Percentiles rank a stretch among this genome's conserved stretches.
Evolutionary conservation across 2,888 invertebrate genomes (phyloP).

Genomic region (Onthophagus sagittarius): DNA sequence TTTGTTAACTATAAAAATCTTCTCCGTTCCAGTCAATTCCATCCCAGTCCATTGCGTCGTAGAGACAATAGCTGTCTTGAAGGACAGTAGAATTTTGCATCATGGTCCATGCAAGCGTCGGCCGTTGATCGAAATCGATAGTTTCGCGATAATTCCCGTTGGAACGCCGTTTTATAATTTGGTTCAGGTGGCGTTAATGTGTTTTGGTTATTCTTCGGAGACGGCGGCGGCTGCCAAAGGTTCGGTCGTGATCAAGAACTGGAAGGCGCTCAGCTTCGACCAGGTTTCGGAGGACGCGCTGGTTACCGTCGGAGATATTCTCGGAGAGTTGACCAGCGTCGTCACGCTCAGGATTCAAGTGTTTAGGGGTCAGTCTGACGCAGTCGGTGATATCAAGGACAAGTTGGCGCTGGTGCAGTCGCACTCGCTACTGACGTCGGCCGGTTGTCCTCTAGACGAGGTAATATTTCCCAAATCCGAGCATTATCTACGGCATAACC

Average conservation of each 20-base stretch:
- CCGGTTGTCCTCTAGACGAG: constrained; percentile 94
- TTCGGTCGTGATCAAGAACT: constrained; percentile 92
- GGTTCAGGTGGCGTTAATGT: constrained; percentile 84
- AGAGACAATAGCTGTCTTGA: constrained; percentile 74
- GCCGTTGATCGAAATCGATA: constrained; percentile 84
- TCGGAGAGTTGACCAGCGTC: constrained; percentile 89
- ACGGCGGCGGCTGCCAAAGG: constrained; percentile 81
- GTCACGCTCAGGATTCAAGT: constrained; percentile 88
- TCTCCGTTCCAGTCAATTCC: constrained; percentile 67
- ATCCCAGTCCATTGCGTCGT: constrained; percentile 94
- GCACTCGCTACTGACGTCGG: constrained; percentile 77
- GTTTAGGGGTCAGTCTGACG: constrained; percentile 67
- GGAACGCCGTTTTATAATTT: constrained; percentile 88
- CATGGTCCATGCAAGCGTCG: constrained; percentile 65
- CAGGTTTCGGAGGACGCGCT: constrained; percentile 89
- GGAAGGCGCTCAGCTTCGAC: constrained; percentile 93
- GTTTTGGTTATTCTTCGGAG: constrained; percentile 87
- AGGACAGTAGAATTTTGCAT: constrained; percentile 50
- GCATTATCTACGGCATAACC: constrained; percentile 22
- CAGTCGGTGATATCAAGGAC: constrained; percentile 84
- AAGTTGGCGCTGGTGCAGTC: constrained; percentile 87
- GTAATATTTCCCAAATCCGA: constrained; percentile 53
- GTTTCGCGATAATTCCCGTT: constrained; percentile 92
- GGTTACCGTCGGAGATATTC: constrained; percentile 89
- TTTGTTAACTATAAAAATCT: constrained; percentile 2